phyloP scores from a whole-genome alignment of 92 coral and sea anemone species.

The Zoanthus sansibaricus region DNA sequence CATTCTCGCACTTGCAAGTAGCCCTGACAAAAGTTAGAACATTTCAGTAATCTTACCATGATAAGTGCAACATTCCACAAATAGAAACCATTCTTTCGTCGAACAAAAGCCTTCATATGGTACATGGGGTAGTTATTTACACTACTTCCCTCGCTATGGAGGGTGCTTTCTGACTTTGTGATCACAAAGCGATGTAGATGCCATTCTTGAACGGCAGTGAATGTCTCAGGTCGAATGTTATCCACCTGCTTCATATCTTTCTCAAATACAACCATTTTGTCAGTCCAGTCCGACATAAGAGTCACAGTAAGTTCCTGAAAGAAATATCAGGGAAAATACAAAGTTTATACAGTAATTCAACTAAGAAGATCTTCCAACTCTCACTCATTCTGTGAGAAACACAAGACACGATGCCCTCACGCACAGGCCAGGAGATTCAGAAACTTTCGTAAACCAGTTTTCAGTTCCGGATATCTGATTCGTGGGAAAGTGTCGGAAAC shows the following conservation, averaged over 20 bases:
- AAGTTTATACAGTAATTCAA: too few species aligned
- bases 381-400: too few species aligned
- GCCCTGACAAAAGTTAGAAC: too few species aligned
- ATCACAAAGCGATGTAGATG: conserved; percentile 68
- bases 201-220: conserved; percentile 80
- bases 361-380: too few species aligned
- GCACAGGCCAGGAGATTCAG: too few species aligned
- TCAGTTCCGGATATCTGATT: too few species aligned
- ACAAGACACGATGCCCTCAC: too few species aligned
- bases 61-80: conserved; percentile 80
- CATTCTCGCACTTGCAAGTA: too few species aligned
- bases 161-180: conserved; percentile 63
- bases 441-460: too few species aligned
- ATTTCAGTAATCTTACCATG: conserved; percentile 39
- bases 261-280: conserved; percentile 59
- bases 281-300: conserved; percentile 85
- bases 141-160: conserved; percentile 68
- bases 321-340: background rate
- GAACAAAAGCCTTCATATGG: conserved; percentile 69
- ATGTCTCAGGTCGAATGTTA: conserved; percentile 72
- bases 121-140: conserved; percentile 77
- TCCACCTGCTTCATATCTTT: conserved; percentile 70
- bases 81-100: conserved; percentile 73
- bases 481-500: too few species aligned
- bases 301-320: conserved; percentile 72